Conservation (phyloP, 2,113 vertebrate genomes). For the Mormyrus iriodes region DNA sequence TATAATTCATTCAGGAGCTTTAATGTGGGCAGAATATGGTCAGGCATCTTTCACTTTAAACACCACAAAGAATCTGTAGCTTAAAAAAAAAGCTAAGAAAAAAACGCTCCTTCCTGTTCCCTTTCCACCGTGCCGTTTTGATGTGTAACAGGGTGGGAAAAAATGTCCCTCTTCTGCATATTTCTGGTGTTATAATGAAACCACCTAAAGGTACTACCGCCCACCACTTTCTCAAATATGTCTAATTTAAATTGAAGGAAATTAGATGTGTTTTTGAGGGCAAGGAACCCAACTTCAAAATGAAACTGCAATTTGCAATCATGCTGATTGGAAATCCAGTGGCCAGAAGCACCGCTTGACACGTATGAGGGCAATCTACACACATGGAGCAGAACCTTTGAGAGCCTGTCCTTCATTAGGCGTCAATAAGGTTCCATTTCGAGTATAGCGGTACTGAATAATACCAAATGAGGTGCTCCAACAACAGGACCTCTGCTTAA, state of each 20-base stretch:
- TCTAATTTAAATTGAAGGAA: conserved; percentile 9
- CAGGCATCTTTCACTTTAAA: not conserved
- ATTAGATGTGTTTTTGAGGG: conserved; percentile 13
- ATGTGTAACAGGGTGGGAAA: not conserved
- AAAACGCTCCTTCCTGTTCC: not conserved
- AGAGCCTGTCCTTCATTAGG: not conserved
- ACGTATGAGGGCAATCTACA: not conserved
- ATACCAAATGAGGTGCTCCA: not conserved
- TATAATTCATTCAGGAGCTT: not conserved
- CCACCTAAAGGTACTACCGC: not conserved
- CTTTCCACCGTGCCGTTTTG: not conserved
- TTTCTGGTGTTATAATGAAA: not conserved
- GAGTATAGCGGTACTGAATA: not conserved
- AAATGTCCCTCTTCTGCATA: not conserved
- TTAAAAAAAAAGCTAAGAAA: not conserved
- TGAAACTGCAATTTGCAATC: conserved; percentile 7
- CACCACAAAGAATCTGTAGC: not conserved
- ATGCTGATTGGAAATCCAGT: not conserved
- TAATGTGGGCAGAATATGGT: not conserved
- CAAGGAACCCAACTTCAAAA: conserved; percentile 2
- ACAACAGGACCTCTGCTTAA: not conserved
- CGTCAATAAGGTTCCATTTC: not conserved
- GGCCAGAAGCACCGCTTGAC: not conserved
- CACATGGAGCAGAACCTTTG: not conserved
- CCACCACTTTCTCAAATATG: conserved; percentile 8